phyloP scores from a whole-genome alignment of 2,113 vertebrate genomes.

The Pelecanus crispus region DNA sequence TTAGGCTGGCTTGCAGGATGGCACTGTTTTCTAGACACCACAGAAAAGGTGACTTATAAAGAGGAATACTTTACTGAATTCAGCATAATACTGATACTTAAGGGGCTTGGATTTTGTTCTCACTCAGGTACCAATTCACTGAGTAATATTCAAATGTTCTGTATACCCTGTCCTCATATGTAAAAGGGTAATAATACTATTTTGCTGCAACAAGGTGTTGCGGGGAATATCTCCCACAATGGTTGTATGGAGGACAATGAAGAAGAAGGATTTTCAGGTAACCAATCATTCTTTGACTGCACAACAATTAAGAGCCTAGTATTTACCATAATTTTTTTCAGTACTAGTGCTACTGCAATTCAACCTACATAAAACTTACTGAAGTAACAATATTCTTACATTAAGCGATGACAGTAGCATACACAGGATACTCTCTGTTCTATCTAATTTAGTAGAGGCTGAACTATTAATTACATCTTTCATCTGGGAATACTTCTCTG shows the following conservation, averaged over 20 bases:
- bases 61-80: not conserved
- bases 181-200: not conserved
- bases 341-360: not conserved
- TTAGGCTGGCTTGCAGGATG: not conserved
- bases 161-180: accelerated
- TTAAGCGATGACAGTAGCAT: not conserved
- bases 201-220: not conserved
- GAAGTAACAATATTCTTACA: not conserved
- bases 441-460: not conserved
- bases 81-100: not conserved
- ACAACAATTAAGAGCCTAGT: not conserved
- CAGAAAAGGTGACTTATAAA: not conserved
- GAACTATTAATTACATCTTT: not conserved
- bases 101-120: not conserved
- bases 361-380: not conserved
- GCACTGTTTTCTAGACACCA: accelerated
- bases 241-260: not conserved
- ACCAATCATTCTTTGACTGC: not conserved
- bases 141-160: not conserved
- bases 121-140: not conserved
- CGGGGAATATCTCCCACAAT: not conserved
- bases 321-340: not conserved
- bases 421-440: not conserved
- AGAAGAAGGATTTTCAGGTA: not conserved
- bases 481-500: not conserved